phyloP scores from a whole-genome alignment of 37 sponge, comb jelly and placozoan species.

The Petrosia ficiformis region DNA sequence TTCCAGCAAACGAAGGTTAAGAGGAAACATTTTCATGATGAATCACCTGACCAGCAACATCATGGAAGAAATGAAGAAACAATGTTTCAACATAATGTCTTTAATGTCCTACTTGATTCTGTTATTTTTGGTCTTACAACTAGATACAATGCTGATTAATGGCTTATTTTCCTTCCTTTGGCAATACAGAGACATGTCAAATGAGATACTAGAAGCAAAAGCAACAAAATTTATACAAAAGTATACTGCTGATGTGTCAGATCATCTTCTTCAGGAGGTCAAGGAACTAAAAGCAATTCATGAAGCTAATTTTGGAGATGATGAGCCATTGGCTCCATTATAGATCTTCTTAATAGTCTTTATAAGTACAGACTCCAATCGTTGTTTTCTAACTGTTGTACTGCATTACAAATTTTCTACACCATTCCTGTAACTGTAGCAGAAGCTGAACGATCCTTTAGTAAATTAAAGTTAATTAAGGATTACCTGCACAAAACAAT shows the following conservation, averaged over 20 bases:
- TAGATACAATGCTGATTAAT: conserved; percentile 2
- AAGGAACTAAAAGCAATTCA: conserved; percentile 13
- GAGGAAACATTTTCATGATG: conserved; percentile 12
- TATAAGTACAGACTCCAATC: not conserved
- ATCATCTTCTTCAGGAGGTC: conserved; percentile 4
- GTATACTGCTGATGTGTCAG: conserved; percentile 13
- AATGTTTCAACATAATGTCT: not conserved
- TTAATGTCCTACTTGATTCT: not conserved
- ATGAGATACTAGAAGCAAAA: conserved; percentile 4
- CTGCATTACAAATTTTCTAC: not conserved
- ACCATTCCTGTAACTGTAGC: not conserved
- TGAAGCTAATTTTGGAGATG: conserved; percentile 6
- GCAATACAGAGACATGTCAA: conserved; percentile 6
- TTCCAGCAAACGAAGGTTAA: not conserved
- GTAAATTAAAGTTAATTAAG: no score
- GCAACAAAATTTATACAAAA: not conserved
- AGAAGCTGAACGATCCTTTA: not conserved
- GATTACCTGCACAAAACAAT: no score
- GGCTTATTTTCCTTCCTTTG: conserved; percentile 7
- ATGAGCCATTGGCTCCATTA: no score
- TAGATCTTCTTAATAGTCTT: not conserved
- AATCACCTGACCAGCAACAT: not conserved
- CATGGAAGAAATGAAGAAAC: not conserved
- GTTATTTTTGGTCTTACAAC: not conserved
- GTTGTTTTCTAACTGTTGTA: not conserved